Evolutionary conservation across 2,888 invertebrate species (phyloP), one percentile per base, ranked within the genome.

Genomic region (Oligia strigilis): DNA sequence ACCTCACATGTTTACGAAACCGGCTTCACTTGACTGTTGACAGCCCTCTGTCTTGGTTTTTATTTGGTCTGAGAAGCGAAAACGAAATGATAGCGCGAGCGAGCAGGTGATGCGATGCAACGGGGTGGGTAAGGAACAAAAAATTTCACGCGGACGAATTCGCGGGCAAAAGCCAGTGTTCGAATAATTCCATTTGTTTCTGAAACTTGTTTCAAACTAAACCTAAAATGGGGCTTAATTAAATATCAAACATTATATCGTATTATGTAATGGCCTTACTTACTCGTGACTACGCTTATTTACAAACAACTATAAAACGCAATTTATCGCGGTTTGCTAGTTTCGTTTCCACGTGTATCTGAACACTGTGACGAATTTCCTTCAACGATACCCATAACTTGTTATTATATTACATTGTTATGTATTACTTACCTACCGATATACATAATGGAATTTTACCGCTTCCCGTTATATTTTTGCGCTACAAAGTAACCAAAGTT

Each of bases 291-390:
- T 40, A 29, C 52, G 40, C 4, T 78, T 71, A 58, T 75, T 73
- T 58, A 75, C 66, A 75, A 78, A 66, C 46, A 69, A 77, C 79
- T 74, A 78, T 74, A 87, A 82, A 82, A 72, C 19, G 52, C 81
- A 70, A 78, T 86, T 85, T 85, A 88, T 86, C 78, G 81, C 76
- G 77, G 65, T n/a, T 58, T 58, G 58, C 72, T n/a, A 43, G 40
- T 83, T 83, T 55, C 55, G 67, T 67, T 71, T 87, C 77, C 89
- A 88, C 89, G 86, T 88, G 89, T 88, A 86, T 81, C 75, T n/a
- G 79, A 79, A 17, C 13, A 66, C 80, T 82, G 87, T 88, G 80
- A 84, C 87, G 88, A 86, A 89, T 88, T 89, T 79, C 84, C 79
- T 78, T 71, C 72, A 76, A 71, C 76, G 72, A 65, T 67, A 77